These are phyloP conservation scores for Bos indicus DNA, from an alignment of 2,113 vertebrate species.

Conservation along the genomic window DNA sequence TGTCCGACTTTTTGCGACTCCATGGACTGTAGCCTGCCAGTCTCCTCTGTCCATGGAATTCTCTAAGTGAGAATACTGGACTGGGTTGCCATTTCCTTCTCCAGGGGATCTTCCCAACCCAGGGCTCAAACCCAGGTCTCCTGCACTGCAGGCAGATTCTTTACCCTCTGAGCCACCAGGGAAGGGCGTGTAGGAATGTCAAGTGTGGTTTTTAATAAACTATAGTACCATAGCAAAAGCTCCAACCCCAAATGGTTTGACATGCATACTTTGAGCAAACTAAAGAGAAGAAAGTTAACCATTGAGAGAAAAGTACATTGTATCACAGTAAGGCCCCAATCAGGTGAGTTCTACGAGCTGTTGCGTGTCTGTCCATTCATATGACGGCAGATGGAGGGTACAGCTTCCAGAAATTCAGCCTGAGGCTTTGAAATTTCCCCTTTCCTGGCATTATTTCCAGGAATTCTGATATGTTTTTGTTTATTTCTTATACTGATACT, in stretches of 20 bases:
- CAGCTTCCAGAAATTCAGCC: not conserved
- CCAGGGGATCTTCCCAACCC: not conserved
- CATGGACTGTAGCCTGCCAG: not conserved
- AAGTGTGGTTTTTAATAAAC: not conserved
- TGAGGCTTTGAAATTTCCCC: not conserved
- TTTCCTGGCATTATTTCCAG: not conserved
- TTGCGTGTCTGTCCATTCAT: accelerated
- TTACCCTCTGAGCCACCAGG: not conserved
- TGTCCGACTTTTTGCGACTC: not conserved
- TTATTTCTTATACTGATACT: not conserved
- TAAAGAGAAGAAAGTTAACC: not conserved
- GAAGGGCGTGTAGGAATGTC: not conserved
- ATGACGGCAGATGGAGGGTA: not conserved
- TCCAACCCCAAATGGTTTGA: not conserved
- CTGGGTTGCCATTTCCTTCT: not conserved
- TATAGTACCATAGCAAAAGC: not conserved
- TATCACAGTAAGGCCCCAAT: accelerated
- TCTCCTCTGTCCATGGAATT: not conserved
- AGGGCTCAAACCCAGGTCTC: not conserved
- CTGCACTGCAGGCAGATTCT: not conserved
- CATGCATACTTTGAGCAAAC: not conserved
- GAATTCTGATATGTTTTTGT: accelerated
- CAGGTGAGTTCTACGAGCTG: accelerated
- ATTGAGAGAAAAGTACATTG: accelerated
- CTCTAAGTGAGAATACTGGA: not conserved